phyloP scores from a whole-genome alignment of 2,113 vertebrate genomes.

The Sitta europaea region DNA sequence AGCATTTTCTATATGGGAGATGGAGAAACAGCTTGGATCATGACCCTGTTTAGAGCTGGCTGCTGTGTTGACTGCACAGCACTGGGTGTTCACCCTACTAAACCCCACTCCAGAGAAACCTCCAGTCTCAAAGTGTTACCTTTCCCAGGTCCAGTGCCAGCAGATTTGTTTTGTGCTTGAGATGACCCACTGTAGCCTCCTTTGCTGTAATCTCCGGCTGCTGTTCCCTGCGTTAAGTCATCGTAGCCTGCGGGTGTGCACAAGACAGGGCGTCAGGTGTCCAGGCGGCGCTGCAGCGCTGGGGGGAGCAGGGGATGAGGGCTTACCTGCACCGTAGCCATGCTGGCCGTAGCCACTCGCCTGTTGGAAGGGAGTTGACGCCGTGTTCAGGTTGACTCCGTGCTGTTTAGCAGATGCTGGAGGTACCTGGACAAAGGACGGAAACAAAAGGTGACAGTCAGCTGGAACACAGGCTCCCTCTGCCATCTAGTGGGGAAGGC shows the following conservation, averaged over 20 bases:
- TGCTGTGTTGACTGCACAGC: background rate
- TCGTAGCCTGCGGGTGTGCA: conserved; percentile 83
- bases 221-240: conserved; percentile 89
- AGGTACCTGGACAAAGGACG: conserved; percentile 75
- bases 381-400: conserved; percentile 79
- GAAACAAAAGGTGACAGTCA: background rate
- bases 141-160: conserved; percentile 90
- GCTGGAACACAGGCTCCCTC: background rate
- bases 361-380: conserved; percentile 87
- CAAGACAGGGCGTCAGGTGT: background rate
- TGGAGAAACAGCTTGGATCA: background rate
- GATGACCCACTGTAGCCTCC: conserved; percentile 89
- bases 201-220: conserved; percentile 91
- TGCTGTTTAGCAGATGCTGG: conserved; percentile 91
- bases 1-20: background rate
- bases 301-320: accelerated
- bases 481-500: conserved; percentile 10
- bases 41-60: background rate
- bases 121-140: conserved; percentile 72
- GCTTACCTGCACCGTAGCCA: conserved; percentile 81
- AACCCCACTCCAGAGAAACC: background rate
- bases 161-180: conserved; percentile 90
- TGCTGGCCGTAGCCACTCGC: conserved; percentile 89
- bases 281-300: accelerated
- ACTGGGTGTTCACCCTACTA: background rate